Evolutionary conservation across 2,888 invertebrate species (phyloP).

Genomic region (Polydrusus cervinus): DNA sequence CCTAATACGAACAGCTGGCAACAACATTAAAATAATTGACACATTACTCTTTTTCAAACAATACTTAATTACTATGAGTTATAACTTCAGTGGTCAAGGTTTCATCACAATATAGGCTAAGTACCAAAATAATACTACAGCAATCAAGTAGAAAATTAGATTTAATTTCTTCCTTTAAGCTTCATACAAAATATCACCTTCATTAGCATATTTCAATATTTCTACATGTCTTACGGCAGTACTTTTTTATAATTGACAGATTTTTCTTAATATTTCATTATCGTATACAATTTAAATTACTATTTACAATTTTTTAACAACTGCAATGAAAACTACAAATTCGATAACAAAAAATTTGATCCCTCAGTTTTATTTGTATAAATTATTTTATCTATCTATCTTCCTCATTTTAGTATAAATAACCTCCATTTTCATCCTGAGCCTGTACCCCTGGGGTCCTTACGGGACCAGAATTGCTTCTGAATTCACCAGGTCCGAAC

Average conservation of each 20-base stretch:
- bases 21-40: not conserved
- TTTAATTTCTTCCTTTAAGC: slow-evolving; percentile 16
- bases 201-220: not conserved
- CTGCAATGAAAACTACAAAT: not conserved
- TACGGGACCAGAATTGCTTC: slow-evolving; percentile 10
- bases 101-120: not conserved
- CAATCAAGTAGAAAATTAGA: not conserved
- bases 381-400: not conserved
- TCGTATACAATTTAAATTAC: not conserved
- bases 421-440: slow-evolving; percentile 51
- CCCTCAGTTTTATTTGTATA: not conserved
- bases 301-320: slow-evolving; percentile 1
- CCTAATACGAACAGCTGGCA: not conserved
- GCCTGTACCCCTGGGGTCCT: slow-evolving; percentile 39
- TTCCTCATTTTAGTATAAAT: slow-evolving; percentile 36
- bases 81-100: slow-evolving; percentile 8
- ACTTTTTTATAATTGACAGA: not conserved
- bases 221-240: not conserved
- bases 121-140: slow-evolving; percentile 9
- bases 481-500: slow-evolving; percentile 26
- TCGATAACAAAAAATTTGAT: not conserved
- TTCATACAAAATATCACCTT: not conserved
- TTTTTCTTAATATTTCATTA: not conserved
- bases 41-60: not conserved
- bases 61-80: not conserved